A percentile compares a stretch with the other conserved stretches of the same genome.
These are phyloP conservation scores for Solenopsis fugax DNA, from an alignment of 1,140 invertebrate species.

Conservation along the genomic window DNA sequence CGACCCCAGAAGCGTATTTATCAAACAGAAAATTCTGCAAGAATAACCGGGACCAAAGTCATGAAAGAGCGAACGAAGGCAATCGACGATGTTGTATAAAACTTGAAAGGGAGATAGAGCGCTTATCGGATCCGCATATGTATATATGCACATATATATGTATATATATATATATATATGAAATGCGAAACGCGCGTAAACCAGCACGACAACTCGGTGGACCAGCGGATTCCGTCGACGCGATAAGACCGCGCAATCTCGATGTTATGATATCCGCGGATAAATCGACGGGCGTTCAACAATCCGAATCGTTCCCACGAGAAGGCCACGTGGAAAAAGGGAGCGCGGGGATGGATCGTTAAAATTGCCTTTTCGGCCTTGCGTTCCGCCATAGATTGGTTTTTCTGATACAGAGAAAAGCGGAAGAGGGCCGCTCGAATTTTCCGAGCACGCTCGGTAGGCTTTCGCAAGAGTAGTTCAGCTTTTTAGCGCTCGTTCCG, in stretches of 20 bases:
- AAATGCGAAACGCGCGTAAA: slow-evolving; percentile 37
- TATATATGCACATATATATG: background rate
- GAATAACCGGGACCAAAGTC: slow-evolving; percentile 27
- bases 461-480: slow-evolving; percentile 26
- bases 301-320: slow-evolving; percentile 60
- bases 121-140: slow-evolving; percentile 38
- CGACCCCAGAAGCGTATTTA: background rate
- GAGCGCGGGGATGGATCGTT: slow-evolving; percentile 5
- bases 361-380: slow-evolving; percentile 56
- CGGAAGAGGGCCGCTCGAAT: slow-evolving; percentile 29
- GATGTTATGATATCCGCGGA: slow-evolving; percentile 54
- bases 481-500: slow-evolving; percentile 21
- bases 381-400: slow-evolving; percentile 31
- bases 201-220: slow-evolving; percentile 48
- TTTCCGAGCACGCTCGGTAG: slow-evolving; percentile 30
- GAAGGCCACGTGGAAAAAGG: slow-evolving; percentile 47
- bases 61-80: slow-evolving; percentile 5
- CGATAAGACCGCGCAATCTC: slow-evolving; percentile 60
- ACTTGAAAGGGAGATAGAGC: slow-evolving; percentile 27
- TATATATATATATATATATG: slow-evolving; percentile 9
- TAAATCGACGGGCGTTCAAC: slow-evolving; percentile 54
- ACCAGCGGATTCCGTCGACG: slow-evolving; percentile 23
- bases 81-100: slow-evolving; percentile 41
- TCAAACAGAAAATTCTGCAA: slow-evolving; percentile 40
- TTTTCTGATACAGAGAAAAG: slow-evolving; percentile 31